A percentile compares a stretch with the other conserved stretches of the same genome.
Conservation (phyloP, 1,140 invertebrate species). For the Oncopodura yosiiana region DNA sequence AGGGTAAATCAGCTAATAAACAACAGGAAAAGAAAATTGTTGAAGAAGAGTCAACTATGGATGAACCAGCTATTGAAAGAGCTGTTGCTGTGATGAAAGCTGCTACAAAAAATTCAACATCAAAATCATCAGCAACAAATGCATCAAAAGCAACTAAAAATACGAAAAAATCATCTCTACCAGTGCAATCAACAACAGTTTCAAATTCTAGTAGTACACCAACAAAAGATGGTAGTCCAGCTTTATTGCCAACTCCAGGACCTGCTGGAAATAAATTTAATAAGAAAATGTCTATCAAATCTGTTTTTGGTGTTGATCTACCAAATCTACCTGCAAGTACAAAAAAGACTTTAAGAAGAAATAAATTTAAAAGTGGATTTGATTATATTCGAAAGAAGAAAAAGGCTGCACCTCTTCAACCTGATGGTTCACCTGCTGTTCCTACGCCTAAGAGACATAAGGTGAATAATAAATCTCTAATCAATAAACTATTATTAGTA, state of each 20-base stretch:
- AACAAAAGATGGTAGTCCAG: constrained; percentile 14
- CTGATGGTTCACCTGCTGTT: constrained; percentile 23
- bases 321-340: constrained; percentile 16
- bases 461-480: constrained; percentile 14
- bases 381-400: constrained; percentile 84
- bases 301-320: constrained; percentile 35
- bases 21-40: no score
- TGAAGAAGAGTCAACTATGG: constrained; percentile 7
- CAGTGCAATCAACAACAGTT: constrained; percentile 39
- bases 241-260: constrained; percentile 25
- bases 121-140: neutral
- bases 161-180: constrained; percentile 40
- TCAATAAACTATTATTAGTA: constrained; percentile 4
- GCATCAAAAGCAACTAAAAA: neutral
- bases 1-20: no score
- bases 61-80: constrained; percentile 9
- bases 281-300: constrained; percentile 34
- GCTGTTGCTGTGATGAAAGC: constrained; percentile 11
- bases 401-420: constrained; percentile 40
- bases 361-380: constrained; percentile 49
- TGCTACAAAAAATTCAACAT: no score
- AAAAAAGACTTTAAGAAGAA: constrained; percentile 33
- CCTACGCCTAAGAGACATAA: constrained; percentile 31
- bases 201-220: constrained; percentile 6
- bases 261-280: constrained; percentile 26